These are phyloP conservation scores for Tichodroma muraria DNA, from an alignment of 2,113 vertebrate species.

Conservation along the genomic window DNA sequence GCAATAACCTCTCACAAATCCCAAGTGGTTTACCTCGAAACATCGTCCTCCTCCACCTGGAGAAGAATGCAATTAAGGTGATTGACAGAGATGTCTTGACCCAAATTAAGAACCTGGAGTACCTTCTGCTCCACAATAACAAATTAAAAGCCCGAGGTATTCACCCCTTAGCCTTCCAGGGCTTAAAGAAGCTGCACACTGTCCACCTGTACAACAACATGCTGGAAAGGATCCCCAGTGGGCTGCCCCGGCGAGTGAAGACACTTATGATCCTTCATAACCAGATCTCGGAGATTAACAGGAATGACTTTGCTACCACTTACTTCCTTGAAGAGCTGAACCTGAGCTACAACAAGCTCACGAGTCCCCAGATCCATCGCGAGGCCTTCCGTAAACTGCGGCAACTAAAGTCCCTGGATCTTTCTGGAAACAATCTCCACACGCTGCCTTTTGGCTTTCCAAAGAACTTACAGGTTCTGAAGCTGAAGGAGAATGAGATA, in stretches of 20 bases:
- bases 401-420: conserved; percentile 83
- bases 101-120: conserved; percentile 87
- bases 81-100: conserved; percentile 81
- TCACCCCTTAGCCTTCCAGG: conserved; percentile 86
- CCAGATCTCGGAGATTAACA: conserved; percentile 84
- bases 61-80: conserved; percentile 88
- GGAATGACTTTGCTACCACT: conserved; percentile 86
- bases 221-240: conserved; percentile 87
- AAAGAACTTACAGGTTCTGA: conserved; percentile 84
- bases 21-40: conserved; percentile 88
- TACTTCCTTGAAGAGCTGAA: conserved; percentile 94
- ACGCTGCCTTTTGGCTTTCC: conserved; percentile 83
- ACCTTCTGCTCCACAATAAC: conserved; percentile 95
- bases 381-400: conserved; percentile 94
- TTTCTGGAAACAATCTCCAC: conserved; percentile 88
- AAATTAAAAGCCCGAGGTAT: conserved; percentile 85
- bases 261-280: conserved; percentile 96
- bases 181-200: conserved; percentile 94
- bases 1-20: conserved; percentile 90
- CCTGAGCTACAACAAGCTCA: conserved; percentile 95
- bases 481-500: conserved; percentile 88
- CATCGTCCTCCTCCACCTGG: conserved; percentile 90
- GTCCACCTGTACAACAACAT: conserved; percentile 96
- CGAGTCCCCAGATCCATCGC: conserved; percentile 79
- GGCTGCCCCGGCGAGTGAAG: conserved; percentile 88